Evolutionary conservation across 2,113 vertebrate species (phyloP), one percentile per base, ranked within the genome.

Genomic region (Nerophis lumbriciformis): DNA sequence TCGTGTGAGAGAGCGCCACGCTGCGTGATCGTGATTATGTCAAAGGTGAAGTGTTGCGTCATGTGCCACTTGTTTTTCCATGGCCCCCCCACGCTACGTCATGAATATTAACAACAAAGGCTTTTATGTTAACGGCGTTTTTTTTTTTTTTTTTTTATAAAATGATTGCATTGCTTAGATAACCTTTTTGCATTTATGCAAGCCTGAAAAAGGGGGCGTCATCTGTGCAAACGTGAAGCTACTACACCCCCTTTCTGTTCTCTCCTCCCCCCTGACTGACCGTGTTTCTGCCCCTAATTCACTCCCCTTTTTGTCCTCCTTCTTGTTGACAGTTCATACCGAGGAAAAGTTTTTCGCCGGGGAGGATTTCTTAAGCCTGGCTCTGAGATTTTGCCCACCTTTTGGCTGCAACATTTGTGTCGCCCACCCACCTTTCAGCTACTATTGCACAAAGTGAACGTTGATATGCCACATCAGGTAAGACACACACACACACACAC

Each of bases 401-500:
- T 19, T 19, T 66, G 77, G 69, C 65, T 69, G 56, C 75, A 67
- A 59, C 55, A 71, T 71, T 73, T 71, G 44, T 68, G 69, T n/a
- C 52, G 39, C 35, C 15, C 37, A 63, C 70, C 42, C n/a, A n/a
- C 19, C 38, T n/a, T 9, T 21, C 55, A 21, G 38, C 38, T 12
- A 57, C 55, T 19, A 21, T 5, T 16, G 67, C 74, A 70, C 77
- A 55, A 53, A 81, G 72, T 79, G 70, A 86, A 80, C 73, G 78
- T 83, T 86, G 86, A 86, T 81, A 85, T 91, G 88, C 74, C 77
- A 83, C 83, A 88, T 79, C 89, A 89, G 90, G 88, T 91, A 86
- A 83, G 78, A 65, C 52, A 52, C 19, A 8, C 39, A 13, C 16
- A 7, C 38, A 37, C 11, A 48, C 8, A 9, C 21, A 51, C 4